Conservation (phyloP, 2,888 invertebrate genomes). For the Brachyopa scutellaris region DNA sequence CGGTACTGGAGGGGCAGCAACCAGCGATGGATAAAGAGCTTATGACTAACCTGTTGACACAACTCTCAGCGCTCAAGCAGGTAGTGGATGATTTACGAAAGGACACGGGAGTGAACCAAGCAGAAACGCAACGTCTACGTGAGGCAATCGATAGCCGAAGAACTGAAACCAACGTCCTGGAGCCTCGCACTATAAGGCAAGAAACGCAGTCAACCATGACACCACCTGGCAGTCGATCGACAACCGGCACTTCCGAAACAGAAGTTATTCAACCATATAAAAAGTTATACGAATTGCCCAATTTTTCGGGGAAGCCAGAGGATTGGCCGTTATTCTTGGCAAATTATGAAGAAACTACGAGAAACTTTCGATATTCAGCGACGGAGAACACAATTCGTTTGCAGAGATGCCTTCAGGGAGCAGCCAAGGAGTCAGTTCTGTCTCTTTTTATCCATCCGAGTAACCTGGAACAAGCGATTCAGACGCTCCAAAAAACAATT, state of each 20-base stretch:
- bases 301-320: neutral
- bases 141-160: neutral
- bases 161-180: neutral
- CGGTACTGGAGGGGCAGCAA: neutral
- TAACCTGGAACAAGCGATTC: neutral
- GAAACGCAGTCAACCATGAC: neutral
- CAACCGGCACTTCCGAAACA: neutral
- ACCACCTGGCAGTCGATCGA: neutral
- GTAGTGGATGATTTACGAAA: neutral
- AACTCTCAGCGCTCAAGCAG: neutral
- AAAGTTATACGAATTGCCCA: neutral
- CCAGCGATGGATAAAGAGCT: neutral
- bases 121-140: no score
- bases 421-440: neutral
- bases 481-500: neutral
- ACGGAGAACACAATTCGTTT: neutral
- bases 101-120: neutral
- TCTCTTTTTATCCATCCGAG: neutral
- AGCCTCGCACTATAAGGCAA: no score
- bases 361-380: neutral
- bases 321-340: slow-evolving; percentile 2
- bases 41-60: neutral
- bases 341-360: neutral
- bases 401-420: neutral
- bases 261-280: neutral